These are phyloP conservation scores for Chloropsis cyanopogon DNA, from an alignment of 2,113 vertebrate genomes.

Conservation along the genomic window DNA sequence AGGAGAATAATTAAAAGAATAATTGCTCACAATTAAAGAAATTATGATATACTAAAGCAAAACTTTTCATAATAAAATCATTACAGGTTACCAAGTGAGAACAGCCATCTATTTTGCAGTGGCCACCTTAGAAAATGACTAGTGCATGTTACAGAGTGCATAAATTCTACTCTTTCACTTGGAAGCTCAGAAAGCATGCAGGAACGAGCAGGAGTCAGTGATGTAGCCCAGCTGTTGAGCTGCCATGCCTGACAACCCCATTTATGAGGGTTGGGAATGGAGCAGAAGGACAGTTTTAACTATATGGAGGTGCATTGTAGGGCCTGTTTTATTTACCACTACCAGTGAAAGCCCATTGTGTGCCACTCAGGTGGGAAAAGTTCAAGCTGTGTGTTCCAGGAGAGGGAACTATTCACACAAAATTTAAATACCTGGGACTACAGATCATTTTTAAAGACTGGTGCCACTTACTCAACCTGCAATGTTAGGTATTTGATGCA, in stretches of 20 bases:
- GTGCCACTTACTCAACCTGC: neutral
- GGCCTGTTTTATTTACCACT: neutral
- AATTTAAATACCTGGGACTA: neutral
- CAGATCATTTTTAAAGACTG: neutral
- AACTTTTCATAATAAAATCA: neutral
- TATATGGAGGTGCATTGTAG: neutral
- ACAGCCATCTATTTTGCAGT: neutral
- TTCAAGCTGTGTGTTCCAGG: neutral
- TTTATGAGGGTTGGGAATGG: neutral
- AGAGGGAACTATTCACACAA: neutral
- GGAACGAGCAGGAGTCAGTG: neutral
- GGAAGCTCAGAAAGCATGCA: neutral
- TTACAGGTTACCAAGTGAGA: neutral
- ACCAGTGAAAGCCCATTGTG: neutral
- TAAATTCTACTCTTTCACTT: neutral
- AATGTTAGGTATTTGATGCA: neutral
- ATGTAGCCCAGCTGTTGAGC: neutral
- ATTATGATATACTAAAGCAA: neutral
- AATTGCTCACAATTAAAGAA: neutral
- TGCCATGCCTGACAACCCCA: neutral
- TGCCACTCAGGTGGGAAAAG: neutral
- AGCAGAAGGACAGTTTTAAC: neutral
- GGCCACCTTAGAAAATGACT: neutral
- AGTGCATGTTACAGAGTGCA: accelerated
- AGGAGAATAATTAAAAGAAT: neutral